Percentiles rank a stretch among this genome's conserved stretches.
Evolutionary conservation across 1,140 invertebrate genomes (phyloP).

Genomic region (Leptinotarsa lineolata): DNA sequence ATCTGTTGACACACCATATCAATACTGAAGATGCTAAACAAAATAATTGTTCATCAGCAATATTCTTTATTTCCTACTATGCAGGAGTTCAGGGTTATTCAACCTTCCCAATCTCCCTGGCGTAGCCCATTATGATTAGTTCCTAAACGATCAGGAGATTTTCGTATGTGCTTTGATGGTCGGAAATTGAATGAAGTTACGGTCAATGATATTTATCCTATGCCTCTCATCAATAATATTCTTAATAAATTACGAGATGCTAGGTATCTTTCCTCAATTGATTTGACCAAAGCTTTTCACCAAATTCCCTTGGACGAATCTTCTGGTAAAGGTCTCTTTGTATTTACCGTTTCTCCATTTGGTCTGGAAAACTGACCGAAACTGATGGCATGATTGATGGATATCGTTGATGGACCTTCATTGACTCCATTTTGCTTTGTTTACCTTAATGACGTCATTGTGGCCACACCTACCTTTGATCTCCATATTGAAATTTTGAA

Average conservation of each 20-base stretch:
- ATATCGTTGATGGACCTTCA: constrained; percentile 35
- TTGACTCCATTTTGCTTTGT: constrained; percentile 35
- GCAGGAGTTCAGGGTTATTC: background rate
- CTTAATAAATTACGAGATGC: too few species aligned
- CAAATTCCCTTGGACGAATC: constrained; percentile 48
- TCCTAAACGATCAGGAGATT: constrained; percentile 1
- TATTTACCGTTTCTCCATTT: constrained; percentile 57
- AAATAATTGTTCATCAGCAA: background rate
- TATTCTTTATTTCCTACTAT: constrained; percentile 9
- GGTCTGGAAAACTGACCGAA: constrained; percentile 54
- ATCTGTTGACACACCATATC: too few species aligned
- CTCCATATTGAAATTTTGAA: constrained; percentile 23
- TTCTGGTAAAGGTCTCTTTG: constrained; percentile 51
- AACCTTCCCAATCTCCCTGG: too few species aligned
- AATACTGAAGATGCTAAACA: too few species aligned
- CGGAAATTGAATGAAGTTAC: too few species aligned
- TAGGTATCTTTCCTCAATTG: constrained; percentile 46
- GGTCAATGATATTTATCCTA: constrained; percentile 41
- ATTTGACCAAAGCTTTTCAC: constrained; percentile 49
- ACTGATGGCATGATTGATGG: constrained; percentile 54
- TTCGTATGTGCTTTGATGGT: constrained; percentile 32
- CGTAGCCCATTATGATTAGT: background rate
- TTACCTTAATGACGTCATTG: constrained; percentile 49
- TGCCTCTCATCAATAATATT: constrained; percentile 28
- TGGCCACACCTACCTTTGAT: constrained; percentile 26